Evolutionary conservation across 1,140 invertebrate species (phyloP).

Genomic region (Hylyphantes graminicola): DNA sequence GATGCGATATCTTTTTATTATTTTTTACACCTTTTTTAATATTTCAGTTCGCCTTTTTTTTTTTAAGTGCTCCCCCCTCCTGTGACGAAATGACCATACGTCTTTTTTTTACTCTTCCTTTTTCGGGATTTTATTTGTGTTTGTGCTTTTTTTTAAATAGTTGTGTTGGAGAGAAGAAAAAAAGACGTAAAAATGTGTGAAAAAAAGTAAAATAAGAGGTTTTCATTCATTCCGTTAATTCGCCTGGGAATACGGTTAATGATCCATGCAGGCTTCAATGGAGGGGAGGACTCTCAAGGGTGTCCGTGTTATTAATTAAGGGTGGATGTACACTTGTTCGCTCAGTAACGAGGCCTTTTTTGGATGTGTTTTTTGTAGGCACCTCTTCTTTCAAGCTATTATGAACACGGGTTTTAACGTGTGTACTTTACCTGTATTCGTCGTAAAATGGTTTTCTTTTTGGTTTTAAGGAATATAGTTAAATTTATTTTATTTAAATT

Average conservation of each 20-base stretch:
- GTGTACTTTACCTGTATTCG: no score
- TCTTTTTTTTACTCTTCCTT: constrained; percentile 42
- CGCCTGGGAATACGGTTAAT: constrained; percentile 58
- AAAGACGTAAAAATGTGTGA: not conserved
- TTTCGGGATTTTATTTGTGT: constrained; percentile 14
- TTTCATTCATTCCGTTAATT: constrained; percentile 59
- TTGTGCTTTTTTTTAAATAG: constrained; percentile 46
- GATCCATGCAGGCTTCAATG: constrained; percentile 57
- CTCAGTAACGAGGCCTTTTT: not conserved
- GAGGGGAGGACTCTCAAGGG: constrained; percentile 29
- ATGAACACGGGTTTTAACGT: no score
- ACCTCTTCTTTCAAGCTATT: no score
- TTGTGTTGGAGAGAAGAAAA: constrained; percentile 1
- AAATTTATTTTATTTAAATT: no score
- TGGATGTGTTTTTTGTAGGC: not conserved
- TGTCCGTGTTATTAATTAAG: constrained; percentile 57
- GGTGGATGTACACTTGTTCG: not conserved
- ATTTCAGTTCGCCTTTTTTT: not conserved
- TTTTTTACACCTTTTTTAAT: not conserved
- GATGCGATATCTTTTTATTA: constrained; percentile 40
- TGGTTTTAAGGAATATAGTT: no score
- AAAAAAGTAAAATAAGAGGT: not conserved
- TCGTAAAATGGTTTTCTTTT: no score
- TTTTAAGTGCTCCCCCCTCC: constrained; percentile 25
- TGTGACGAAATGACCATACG: constrained; percentile 54